Evolutionary conservation across 2,113 vertebrate genomes (phyloP).

Genomic region (Aldabrachelys gigantea): DNA sequence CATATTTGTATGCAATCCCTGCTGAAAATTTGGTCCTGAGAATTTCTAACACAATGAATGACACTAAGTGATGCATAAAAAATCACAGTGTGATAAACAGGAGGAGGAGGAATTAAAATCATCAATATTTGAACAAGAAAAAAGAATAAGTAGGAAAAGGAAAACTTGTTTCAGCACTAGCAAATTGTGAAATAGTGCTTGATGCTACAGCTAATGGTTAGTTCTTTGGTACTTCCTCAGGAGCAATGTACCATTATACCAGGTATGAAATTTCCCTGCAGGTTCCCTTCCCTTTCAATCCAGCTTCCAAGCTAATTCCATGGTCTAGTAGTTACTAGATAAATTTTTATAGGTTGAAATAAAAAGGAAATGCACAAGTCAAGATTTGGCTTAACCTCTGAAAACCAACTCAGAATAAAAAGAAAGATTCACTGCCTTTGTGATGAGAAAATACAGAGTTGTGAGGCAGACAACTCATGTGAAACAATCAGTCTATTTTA

Average conservation of each 20-base stretch:
- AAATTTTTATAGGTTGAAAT: not conserved
- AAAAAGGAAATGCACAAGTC: not conserved
- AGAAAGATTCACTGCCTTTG: not conserved
- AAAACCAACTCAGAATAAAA: not conserved
- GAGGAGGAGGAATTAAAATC: not conserved
- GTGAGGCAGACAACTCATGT: not conserved
- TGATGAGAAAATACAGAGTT: not conserved
- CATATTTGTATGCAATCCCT: not conserved
- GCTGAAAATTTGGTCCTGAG: not conserved
- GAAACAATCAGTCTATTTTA: not conserved
- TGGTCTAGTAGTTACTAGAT: not conserved
- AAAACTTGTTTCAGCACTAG: not conserved
- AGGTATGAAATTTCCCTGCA: not conserved
- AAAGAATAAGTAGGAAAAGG: not conserved
- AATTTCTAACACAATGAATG: rapidly evolving
- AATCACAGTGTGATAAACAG: rapidly evolving
- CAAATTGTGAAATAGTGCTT: rapidly evolving
- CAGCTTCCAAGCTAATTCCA: not conserved
- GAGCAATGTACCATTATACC: not conserved
- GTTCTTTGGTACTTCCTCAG: not conserved
- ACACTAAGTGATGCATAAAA: not conserved
- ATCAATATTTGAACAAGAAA: not conserved
- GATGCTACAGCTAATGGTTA: not conserved
- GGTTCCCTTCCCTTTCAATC: not conserved
- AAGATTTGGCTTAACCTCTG: not conserved